These are phyloP conservation scores for Galaxias olidus DNA, from an alignment of 2,797 vertebrate genomes.

Conservation along the genomic window DNA sequence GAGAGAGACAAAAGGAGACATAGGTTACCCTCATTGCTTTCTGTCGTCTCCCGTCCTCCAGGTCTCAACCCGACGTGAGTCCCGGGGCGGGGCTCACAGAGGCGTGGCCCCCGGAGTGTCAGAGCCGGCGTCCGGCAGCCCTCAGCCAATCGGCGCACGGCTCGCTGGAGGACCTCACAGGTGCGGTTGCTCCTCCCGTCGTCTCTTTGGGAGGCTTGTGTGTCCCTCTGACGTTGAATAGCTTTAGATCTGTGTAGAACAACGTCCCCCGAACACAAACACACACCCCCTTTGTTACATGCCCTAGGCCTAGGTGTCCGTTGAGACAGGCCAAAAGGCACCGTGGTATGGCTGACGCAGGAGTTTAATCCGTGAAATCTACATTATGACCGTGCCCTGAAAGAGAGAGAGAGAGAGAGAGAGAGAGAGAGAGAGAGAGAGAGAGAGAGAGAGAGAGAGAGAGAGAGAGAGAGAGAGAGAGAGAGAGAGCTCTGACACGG, in stretches of 20 bases:
- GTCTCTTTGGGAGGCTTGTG: no score
- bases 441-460: background rate
- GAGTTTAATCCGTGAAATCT: no score
- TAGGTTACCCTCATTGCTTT: background rate
- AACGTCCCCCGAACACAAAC: background rate
- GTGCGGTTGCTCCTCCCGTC: conserved; percentile 27
- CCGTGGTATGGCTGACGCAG: no score
- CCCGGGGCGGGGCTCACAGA: conserved; percentile 17
- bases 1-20: background rate
- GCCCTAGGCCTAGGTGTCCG: no score
- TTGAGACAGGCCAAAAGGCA: no score
- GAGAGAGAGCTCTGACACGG: background rate
- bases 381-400: no score
- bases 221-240: no score
- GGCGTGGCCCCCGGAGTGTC: conserved; percentile 9
- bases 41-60: background rate
- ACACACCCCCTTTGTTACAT: no score
- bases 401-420: no score
- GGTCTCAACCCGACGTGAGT: conserved; percentile 50
- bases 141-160: conserved; percentile 43
- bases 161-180: conserved; percentile 50
- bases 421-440: no score
- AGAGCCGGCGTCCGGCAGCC: conserved; percentile 14
- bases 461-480: background rate
- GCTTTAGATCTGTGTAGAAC: background rate